Evolutionary conservation across 2,113 vertebrate genomes (phyloP).

Genomic region (Haemorhous mexicanus): DNA sequence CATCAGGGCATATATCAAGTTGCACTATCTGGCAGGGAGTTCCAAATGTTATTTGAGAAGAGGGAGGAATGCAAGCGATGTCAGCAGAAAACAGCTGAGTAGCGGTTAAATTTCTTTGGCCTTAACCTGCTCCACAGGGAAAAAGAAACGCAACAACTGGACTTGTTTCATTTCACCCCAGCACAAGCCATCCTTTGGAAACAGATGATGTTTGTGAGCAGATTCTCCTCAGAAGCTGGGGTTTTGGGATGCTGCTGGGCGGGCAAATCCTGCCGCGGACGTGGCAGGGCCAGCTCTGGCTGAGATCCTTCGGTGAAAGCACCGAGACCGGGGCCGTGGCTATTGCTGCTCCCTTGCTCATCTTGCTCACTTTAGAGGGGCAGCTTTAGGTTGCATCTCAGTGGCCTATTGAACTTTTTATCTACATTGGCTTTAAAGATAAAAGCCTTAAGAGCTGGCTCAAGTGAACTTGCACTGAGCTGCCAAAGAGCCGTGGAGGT

Average conservation of each 20-base stretch:
- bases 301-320: neutral
- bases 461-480: neutral
- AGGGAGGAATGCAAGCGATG: conserved; percentile 62
- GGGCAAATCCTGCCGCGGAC: neutral
- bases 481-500: conserved; percentile 34
- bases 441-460: conserved; percentile 47
- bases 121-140: conserved; percentile 1
- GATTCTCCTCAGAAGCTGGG: neutral
- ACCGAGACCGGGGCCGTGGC: neutral
- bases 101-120: conserved; percentile 41
- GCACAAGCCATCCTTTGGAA: neutral
- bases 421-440: neutral
- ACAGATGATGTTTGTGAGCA: conserved; percentile 6
- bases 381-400: neutral
- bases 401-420: neutral
- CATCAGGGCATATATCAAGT: conserved; percentile 64
- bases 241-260: neutral
- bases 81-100: conserved; percentile 72
- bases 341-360: neutral
- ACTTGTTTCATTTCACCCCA: conserved; percentile 32
- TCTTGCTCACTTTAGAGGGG: neutral
- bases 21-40: conserved; percentile 63
- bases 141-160: conserved; percentile 38
- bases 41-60: conserved; percentile 62
- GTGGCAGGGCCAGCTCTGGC: neutral